A percentile compares a stretch with the other conserved stretches of the same genome.
Evolutionary conservation across 2,797 vertebrate genomes (phyloP).

Genomic region (Poecilia picta): DNA sequence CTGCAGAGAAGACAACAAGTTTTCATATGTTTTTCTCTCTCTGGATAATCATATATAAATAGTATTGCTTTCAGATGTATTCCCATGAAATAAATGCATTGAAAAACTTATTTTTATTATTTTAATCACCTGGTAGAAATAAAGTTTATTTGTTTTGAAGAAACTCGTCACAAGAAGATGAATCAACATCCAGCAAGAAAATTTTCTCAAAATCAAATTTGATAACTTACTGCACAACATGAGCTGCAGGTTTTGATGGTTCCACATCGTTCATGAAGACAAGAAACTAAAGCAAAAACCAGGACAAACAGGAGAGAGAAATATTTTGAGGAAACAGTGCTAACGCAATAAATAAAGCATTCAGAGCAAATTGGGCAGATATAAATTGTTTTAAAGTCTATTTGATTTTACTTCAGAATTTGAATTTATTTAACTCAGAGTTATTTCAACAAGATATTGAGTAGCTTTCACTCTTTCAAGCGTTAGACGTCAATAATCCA

Average conservation of each 20-base stretch:
- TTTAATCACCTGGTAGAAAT: background rate
- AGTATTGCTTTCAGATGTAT: background rate
- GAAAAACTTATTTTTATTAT: background rate
- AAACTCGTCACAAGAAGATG: background rate
- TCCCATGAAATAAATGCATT: background rate
- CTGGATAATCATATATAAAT: background rate
- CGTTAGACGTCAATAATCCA: background rate
- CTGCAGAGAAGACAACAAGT: constrained; percentile 14
- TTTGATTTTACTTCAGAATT: too few relatives aligned
- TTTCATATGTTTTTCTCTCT: background rate
- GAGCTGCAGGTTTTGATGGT: background rate
- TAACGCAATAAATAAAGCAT: too few relatives aligned
- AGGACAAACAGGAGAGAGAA: too few relatives aligned
- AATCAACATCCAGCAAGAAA: background rate
- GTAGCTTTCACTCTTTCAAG: too few relatives aligned
- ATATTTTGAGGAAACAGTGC: too few relatives aligned
- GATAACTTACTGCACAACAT: background rate
- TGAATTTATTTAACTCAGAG: too few relatives aligned
- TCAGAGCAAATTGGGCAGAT: too few relatives aligned
- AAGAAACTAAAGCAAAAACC: background rate
- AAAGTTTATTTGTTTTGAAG: background rate
- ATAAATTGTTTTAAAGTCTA: too few relatives aligned
- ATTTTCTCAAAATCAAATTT: background rate
- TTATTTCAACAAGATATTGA: too few relatives aligned
- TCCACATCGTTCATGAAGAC: background rate